phyloP scores from a whole-genome alignment of 1,140 invertebrate genomes.

The Oppia nitens region DNA sequence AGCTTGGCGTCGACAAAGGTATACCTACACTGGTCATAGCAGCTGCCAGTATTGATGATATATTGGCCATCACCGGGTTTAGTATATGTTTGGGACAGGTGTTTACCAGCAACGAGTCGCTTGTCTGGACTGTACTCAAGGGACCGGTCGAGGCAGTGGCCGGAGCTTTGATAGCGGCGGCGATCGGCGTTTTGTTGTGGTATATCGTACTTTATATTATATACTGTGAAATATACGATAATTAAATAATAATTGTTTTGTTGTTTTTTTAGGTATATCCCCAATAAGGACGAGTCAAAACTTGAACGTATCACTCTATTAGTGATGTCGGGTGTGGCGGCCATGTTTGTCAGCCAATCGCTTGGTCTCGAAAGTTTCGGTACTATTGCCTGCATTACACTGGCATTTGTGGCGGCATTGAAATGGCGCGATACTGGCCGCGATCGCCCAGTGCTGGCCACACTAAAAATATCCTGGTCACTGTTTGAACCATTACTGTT shows the following conservation, averaged over 20 bases:
- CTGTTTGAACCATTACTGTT: slow-evolving; percentile 85
- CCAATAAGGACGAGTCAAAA: too few relatives aligned
- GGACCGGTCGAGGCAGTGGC: slow-evolving; percentile 28
- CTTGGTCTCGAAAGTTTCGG: slow-evolving; percentile 61
- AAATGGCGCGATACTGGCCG: slow-evolving; percentile 21
- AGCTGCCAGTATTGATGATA: slow-evolving; percentile 69
- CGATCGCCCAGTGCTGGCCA: slow-evolving; percentile 46
- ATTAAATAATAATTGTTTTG: too few relatives aligned
- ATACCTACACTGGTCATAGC: slow-evolving; percentile 91
- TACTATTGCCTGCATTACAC: slow-evolving; percentile 58
- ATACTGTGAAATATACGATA: neutral
- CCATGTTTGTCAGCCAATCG: slow-evolving; percentile 61
- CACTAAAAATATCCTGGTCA: slow-evolving; percentile 80
- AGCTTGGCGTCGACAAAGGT: slow-evolving; percentile 79
- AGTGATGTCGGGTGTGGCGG: slow-evolving; percentile 52
- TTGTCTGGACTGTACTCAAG: slow-evolving; percentile 29
- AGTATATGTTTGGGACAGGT: slow-evolving; percentile 52
- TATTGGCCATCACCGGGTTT: slow-evolving; percentile 65
- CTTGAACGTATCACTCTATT: slow-evolving; percentile 32
- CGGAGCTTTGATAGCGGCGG: slow-evolving; percentile 24
- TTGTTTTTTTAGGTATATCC: too few relatives aligned
- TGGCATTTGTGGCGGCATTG: slow-evolving; percentile 55
- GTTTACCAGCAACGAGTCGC: slow-evolving; percentile 15
- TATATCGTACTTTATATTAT: too few relatives aligned
- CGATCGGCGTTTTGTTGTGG: slow-evolving; percentile 22